Conservation (phyloP, 1,140 invertebrate species). For the Aphidius gifuensis region DNA sequence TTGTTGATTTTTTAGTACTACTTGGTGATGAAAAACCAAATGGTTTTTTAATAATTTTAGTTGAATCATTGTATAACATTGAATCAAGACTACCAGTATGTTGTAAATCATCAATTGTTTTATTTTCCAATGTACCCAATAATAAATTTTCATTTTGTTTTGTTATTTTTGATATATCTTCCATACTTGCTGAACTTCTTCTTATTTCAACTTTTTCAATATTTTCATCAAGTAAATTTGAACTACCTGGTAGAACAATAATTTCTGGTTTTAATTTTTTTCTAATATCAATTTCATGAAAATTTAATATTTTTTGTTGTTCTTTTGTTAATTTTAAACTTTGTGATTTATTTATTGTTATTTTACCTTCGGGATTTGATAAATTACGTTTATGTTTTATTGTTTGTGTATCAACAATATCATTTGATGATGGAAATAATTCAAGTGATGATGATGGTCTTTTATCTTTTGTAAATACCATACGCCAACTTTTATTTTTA, state of each 20-base stretch:
- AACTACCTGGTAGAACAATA: constrained; percentile 39
- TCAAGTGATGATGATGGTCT: constrained; percentile 48
- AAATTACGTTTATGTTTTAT: constrained; percentile 43
- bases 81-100: constrained; percentile 50
- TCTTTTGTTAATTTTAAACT: constrained; percentile 27
- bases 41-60: constrained; percentile 38
- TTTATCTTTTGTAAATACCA: constrained; percentile 50
- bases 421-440: constrained; percentile 34
- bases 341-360: constrained; percentile 16
- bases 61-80: constrained; percentile 46
- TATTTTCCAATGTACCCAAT: constrained; percentile 41
- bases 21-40: constrained; percentile 38
- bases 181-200: constrained; percentile 52
- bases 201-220: constrained; percentile 48
- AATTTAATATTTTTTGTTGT: constrained; percentile 30
- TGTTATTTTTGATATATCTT: constrained; percentile 51
- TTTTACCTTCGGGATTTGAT: constrained; percentile 47
- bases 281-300: constrained; percentile 43
- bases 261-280: constrained; percentile 40
- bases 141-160: constrained; percentile 42
- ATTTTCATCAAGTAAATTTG: constrained; percentile 34
- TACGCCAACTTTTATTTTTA: constrained; percentile 48
- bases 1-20: constrained; percentile 42
- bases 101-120: constrained; percentile 43
- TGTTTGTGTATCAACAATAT: not conserved